Evolutionary conservation across 2,888 invertebrate genomes (phyloP), one percentile per base, ranked within the genome.

Genomic region (Euplagia quadripunctaria): DNA sequence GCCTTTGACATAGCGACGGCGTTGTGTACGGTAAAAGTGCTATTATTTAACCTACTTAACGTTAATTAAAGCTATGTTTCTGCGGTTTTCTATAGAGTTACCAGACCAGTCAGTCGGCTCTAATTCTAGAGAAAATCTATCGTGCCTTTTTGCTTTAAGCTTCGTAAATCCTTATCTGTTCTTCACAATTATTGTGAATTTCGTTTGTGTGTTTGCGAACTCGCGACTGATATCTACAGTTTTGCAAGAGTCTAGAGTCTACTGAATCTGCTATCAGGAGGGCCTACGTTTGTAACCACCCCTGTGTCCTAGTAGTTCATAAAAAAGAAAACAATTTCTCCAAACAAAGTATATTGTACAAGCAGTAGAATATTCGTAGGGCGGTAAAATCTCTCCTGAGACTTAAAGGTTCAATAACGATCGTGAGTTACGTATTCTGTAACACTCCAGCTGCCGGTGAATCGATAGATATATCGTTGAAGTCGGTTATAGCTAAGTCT

Each of bases 1-100:
- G 72, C 79, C 80, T 84, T 82, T 83, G 80, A 77, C 82, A 77
- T 55, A 82, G 73, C 49, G 67, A 70, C 51, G 74, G 74, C 41
- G 71, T 41, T 51, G 69, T 76, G 58, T 73, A 67, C 72, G 58
- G 31, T 65, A 79, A 70, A 75, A 84, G 74, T 77, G 70, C 72
- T 79, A 84, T 80, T 84, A 83, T 87, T 87, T 85, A 84, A 83
- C 85, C 84, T 82, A 86, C 84, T 87, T 87, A 80, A 71, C 55
- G 77, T 80, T 80, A 82, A 85, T 84, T 81, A 84, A 76, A 83
- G 20, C 75, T 67, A 64, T 67, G 72, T 78, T 4, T 58, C 12
- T 58, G 20, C 1, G 11, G 58, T 20, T 4, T 20, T 20, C 12
- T 58, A 58, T 58, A 20, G 2, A 31, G 31, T 31, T 31, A 11